phyloP scores from a whole-genome alignment of 2,888 invertebrate genomes.

The Eucriotettix oculatus region DNA sequence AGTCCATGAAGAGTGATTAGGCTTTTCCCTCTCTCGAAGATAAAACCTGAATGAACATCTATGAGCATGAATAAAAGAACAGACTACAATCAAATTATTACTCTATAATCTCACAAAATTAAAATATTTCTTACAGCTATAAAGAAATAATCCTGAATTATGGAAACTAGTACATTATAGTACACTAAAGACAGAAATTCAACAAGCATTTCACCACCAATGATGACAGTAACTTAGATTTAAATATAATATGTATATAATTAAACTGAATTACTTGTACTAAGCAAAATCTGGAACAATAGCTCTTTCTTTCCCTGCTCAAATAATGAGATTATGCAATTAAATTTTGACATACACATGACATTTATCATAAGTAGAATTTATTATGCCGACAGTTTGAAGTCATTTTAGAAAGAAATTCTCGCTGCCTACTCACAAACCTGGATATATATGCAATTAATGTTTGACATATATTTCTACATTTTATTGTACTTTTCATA shows the following conservation, averaged over 20 bases:
- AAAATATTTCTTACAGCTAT: neutral
- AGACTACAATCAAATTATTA: neutral
- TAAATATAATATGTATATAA: no score
- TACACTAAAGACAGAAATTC: neutral
- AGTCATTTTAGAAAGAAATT: no score
- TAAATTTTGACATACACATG: neutral
- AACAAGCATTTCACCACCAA: neutral
- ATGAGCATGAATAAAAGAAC: neutral
- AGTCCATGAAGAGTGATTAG: conserved; percentile 69
- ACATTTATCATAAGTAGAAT: neutral
- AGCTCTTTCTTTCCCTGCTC: neutral
- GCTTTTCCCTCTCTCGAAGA: conserved; percentile 53
- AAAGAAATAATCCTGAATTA: neutral
- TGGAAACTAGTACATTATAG: neutral
- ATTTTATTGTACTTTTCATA: no score
- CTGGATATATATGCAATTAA: no score
- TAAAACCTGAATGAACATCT: conserved; percentile 54
- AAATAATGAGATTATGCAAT: neutral
- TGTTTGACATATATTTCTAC: no score
- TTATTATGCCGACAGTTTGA: no score
- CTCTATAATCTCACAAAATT: neutral
- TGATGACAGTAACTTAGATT: no score
- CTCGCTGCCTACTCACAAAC: no score
- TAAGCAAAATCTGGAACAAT: neutral
- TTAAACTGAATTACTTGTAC: no score